Conservation (phyloP, 1,140 invertebrate genomes). For the Tetramorium parvispinum region DNA sequence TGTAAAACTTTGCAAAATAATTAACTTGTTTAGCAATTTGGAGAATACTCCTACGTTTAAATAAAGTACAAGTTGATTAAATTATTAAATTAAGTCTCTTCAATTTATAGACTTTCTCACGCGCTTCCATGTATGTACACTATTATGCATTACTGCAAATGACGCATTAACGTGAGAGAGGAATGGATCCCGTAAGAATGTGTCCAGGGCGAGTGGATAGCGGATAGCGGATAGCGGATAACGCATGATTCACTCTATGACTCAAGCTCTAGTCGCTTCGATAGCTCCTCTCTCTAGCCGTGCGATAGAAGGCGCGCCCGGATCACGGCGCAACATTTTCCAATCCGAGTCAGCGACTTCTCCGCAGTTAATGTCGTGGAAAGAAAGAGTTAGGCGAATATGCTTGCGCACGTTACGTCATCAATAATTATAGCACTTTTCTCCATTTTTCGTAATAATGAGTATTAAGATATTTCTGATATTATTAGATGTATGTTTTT, state of each 20-base stretch:
- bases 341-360: slow-evolving; percentile 76
- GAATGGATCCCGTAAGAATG: slow-evolving; percentile 54
- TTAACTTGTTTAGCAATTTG: background rate
- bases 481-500: background rate
- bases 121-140: background rate
- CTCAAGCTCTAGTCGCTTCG: slow-evolving; percentile 74
- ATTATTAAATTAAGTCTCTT: background rate
- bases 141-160: slow-evolving; percentile 33
- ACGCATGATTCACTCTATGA: slow-evolving; percentile 79
- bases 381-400: slow-evolving; percentile 65
- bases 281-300: slow-evolving; percentile 30
- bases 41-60: background rate
- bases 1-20: background rate
- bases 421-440: background rate
- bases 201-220: slow-evolving; percentile 12
- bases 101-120: background rate
- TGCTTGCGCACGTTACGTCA: slow-evolving; percentile 44
- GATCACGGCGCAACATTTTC: slow-evolving; percentile 73
- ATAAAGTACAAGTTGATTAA: background rate
- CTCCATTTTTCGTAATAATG: slow-evolving; percentile 7
- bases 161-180: slow-evolving; percentile 44
- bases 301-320: slow-evolving; percentile 74
- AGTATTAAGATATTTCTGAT: background rate
- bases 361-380: slow-evolving; percentile 74
- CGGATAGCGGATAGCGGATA: slow-evolving; percentile 67